Conservation (phyloP, 1,140 invertebrate genomes). For the Venustaconcha ellipsiformis region DNA sequence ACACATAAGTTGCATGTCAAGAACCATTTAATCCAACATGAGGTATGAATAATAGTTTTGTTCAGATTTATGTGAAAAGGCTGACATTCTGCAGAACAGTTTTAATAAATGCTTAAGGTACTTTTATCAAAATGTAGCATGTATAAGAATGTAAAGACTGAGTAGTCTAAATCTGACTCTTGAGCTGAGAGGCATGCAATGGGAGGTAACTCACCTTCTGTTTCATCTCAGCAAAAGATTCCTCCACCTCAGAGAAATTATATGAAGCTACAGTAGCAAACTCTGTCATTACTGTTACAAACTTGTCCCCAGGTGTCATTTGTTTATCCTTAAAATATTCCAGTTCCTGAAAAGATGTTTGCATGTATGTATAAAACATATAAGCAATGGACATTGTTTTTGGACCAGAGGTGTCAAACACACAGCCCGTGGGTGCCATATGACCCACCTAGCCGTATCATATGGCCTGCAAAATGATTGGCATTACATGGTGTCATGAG, state of each 20-base stretch:
- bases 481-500: too few species aligned
- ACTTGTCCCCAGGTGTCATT: constrained; percentile 78
- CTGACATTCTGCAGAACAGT: neutral
- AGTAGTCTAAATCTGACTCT: too few species aligned
- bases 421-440: too few species aligned
- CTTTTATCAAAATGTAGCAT: neutral
- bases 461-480: too few species aligned
- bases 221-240: constrained; percentile 91
- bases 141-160: neutral
- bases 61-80: neutral
- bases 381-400: neutral
- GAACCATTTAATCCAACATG: neutral
- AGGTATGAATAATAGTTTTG: neutral
- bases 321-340: constrained; percentile 87
- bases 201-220: constrained; percentile 73
- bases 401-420: too few species aligned
- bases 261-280: constrained; percentile 92
- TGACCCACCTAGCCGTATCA: too few species aligned
- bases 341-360: constrained; percentile 77
- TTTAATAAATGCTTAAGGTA: neutral
- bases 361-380: neutral
- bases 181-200: neutral
- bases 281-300: constrained; percentile 93
- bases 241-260: constrained; percentile 93
- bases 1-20: too few species aligned